These are phyloP conservation scores for Neoascia interrupta DNA, from an alignment of 2,888 invertebrate genomes.

Conservation along the genomic window DNA sequence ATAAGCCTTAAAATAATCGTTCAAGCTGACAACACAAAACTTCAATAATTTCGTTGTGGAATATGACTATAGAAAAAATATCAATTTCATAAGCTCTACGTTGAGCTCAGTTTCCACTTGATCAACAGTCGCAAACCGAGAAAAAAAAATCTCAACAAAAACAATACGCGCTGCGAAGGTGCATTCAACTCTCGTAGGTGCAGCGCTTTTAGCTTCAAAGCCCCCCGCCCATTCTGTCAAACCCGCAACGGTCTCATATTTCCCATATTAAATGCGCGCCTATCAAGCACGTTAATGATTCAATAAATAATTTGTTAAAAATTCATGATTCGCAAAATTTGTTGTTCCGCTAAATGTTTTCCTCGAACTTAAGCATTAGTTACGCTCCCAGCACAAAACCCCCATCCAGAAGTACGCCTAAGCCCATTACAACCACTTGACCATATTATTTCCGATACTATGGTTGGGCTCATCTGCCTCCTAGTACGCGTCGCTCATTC, in stretches of 20 bases:
- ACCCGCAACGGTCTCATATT: constrained; percentile 35
- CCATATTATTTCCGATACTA: constrained; percentile 41
- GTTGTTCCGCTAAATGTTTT: constrained; percentile 33
- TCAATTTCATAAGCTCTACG: too few species aligned
- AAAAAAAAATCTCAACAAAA: not conserved
- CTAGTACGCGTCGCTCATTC: not conserved
- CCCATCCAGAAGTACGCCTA: constrained; percentile 22
- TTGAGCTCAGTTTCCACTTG: too few species aligned
- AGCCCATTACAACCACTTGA: constrained; percentile 27
- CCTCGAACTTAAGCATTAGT: constrained; percentile 13
- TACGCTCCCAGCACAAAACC: constrained; percentile 29
- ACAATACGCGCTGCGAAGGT: constrained; percentile 26
- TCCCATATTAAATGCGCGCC: constrained; percentile 13
- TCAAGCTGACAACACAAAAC: too few species aligned
- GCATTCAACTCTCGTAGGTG: constrained; percentile 41
- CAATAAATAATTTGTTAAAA: constrained; percentile 2
- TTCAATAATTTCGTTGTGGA: too few species aligned
- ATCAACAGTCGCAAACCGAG: constrained; percentile 13
- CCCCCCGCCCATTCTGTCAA: constrained; percentile 7
- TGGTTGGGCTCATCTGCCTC: constrained; percentile 24
- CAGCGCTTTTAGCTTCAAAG: not conserved
- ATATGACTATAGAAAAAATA: too few species aligned
- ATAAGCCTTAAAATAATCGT: too few species aligned
- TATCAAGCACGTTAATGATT: constrained; percentile 11
- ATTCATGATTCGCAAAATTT: constrained; percentile 8